phyloP scores from a whole-genome alignment of 2,888 invertebrate species.

The Acronicta leporina region DNA sequence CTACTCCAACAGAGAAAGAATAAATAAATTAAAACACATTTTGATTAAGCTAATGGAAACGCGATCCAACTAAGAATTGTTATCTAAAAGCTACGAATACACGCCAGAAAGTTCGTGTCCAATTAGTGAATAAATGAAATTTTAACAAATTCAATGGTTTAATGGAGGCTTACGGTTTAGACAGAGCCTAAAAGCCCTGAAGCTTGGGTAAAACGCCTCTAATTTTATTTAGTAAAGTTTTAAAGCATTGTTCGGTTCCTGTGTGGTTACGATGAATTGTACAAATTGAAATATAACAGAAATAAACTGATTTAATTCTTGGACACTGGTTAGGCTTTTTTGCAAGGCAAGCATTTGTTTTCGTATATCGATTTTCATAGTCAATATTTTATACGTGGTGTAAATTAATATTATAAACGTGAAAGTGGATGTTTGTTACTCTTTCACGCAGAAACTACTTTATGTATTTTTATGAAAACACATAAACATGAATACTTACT shows the following conservation, averaged over 20 bases:
- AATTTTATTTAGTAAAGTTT: conserved; percentile 15
- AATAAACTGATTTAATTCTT: background rate
- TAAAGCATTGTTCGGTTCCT: background rate
- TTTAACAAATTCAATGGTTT: conserved; percentile 27
- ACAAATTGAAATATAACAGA: background rate
- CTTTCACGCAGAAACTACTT: too few relatives aligned
- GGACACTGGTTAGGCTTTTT: too few relatives aligned
- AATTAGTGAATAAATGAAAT: conserved; percentile 39
- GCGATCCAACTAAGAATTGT: conserved; percentile 3
- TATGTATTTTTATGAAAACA: too few relatives aligned
- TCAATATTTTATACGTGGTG: too few relatives aligned
- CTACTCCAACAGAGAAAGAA: conserved; percentile 1
- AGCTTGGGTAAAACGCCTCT: conserved; percentile 12
- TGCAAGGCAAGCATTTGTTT: too few relatives aligned
- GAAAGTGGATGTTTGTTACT: too few relatives aligned
- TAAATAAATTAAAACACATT: conserved; percentile 15
- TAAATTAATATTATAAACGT: too few relatives aligned
- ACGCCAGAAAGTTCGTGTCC: conserved; percentile 20
- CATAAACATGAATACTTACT: too few relatives aligned
- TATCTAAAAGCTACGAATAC: conserved; percentile 9
- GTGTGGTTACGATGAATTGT: background rate
- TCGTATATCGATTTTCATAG: too few relatives aligned
- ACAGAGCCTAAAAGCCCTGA: conserved; percentile 17
- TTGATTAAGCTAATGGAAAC: conserved; percentile 25
- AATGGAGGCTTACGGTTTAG: conserved; percentile 8